Conservation (phyloP, 2,888 invertebrate genomes). For the Agrochola litura region DNA sequence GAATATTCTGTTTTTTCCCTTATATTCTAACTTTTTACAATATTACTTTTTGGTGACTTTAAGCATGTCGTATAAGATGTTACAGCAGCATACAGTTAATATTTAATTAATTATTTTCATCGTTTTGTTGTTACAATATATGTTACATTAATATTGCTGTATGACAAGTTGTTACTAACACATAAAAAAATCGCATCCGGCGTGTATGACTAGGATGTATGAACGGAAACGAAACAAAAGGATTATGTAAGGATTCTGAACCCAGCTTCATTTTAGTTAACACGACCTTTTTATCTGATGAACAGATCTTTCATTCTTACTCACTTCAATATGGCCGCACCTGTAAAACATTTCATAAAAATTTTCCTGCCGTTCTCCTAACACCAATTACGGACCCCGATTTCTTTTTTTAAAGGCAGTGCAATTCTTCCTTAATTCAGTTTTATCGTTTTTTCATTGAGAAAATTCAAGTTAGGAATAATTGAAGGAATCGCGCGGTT, state of each 20-base stretch:
- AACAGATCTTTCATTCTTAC: slow-evolving; percentile 17
- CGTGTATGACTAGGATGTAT: neutral
- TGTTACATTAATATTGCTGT: neutral
- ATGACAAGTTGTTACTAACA: too few species aligned
- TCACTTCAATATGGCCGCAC: slow-evolving; percentile 33
- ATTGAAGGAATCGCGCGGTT: slow-evolving; percentile 70
- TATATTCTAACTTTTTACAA: neutral
- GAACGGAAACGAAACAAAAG: too few species aligned
- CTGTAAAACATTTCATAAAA: slow-evolving; percentile 71
- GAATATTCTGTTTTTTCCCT: slow-evolving; percentile 4
- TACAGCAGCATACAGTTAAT: too few species aligned
- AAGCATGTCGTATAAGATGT: neutral
- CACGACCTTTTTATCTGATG: slow-evolving; percentile 14
- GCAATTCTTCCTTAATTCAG: slow-evolving; percentile 74
- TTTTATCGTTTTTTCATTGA: slow-evolving; percentile 71
- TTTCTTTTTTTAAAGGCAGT: slow-evolving; percentile 73
- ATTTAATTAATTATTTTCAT: too few species aligned
- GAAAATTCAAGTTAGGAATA: slow-evolving; percentile 75
- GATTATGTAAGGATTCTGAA: neutral
- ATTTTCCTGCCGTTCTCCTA: slow-evolving; percentile 47
- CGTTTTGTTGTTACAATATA: too few species aligned
- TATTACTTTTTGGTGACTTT: neutral
- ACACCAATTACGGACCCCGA: slow-evolving; percentile 77
- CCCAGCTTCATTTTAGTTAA: slow-evolving; percentile 5
- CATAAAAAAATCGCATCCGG: neutral